Evolutionary conservation across 2,797 vertebrate genomes (phyloP), one percentile per base, ranked within the genome.

Genomic region (Chromobotia macracanthus): DNA sequence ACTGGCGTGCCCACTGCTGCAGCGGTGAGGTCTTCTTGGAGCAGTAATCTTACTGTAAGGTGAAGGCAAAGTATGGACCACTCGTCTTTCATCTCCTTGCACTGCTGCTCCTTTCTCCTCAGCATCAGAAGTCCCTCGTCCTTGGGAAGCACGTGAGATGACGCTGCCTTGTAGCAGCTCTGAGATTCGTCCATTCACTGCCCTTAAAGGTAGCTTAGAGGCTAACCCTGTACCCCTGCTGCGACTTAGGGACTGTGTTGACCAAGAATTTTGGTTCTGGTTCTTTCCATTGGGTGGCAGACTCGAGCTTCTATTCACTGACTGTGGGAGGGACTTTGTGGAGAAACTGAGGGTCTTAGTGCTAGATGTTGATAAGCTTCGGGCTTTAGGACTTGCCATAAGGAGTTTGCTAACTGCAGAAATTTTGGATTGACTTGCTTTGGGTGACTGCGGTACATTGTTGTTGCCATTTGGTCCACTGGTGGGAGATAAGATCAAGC

Each of bases 1-100:
- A 0, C 96, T 97, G 5, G 95, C 96, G 0, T 98, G 96, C 13
- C 96, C 96, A 0, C 96, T 98, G 90, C 96, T 98, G 88, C 96
- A 97, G 60, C 95, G 94, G 66, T 98, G 96, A 15, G 96, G 93
- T 78, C 95, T 95, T 77, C 96, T 92, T 0, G 98, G 98, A 1
- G 97, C 96, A 0, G 98, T 99, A 80, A 99, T 94, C 90, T 98
- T 99, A 92, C 98, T 99, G 91, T 99, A 99, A 23, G 98, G 98
- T 0, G 98, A 99, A 0, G 97, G 98, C 46, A 99, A 92, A 3
- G 94, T 89, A 84, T 94, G 95, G 25, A 93, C 89, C 25, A 88
- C 84, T 0, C 93, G 88, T 82, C 85, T 94, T 85, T 98, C 96
- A 0, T 96, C 96, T 64, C 72, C 86, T 21, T 6, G 61, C 9